Evolutionary conservation across 1,140 invertebrate genomes (phyloP), one percentile per base, ranked within the genome.

Genomic region (Magallana angulata): DNA sequence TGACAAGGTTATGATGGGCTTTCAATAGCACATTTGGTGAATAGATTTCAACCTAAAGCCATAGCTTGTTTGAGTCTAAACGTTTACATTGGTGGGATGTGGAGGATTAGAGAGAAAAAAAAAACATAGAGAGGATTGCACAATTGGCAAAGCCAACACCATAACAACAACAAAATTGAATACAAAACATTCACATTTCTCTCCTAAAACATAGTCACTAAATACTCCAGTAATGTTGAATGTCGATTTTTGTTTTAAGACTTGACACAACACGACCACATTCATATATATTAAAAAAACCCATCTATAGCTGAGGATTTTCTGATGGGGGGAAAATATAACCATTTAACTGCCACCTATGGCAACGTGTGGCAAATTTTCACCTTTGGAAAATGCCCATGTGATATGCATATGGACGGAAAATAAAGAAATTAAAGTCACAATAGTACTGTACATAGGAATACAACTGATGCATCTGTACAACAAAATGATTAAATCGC

Each of bases 401-500:
- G 8, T 76, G 68, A 76, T 76, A 76, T 76, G 68, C 68, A 76
- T 36, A 76, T 76, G 68, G 68, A 76, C 68, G 68, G 24, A 76
- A 71, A 76, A 36, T 30, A 76, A n/a, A 18, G 18, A 71, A 48
- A 48, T 48, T 5, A 48, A 48, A 36, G 18, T 76, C 68, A 76
- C 68, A 76, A 76, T 30, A 76, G 68, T 76, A 24, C 24, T 24
- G 24, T 24, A 76, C 68, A 30, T 9, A 76, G 30, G 24, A 76
- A 76, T 76, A 11, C 68, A 76, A 30, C 12, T 76, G 18, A 76
- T 62, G 60, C 60, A 62, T 12, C 14, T 76, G 24, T 76, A 76
- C 68, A 76, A 76, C 36, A 48, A 62, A 76, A 48, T 48, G 36
- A 48, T 76, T 11, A 76, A 76, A 76, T 76, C 3, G 36, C 68